These are phyloP conservation scores for Cephalopterus ornatus DNA, from an alignment of 2,113 vertebrate species.

Conservation along the genomic window DNA sequence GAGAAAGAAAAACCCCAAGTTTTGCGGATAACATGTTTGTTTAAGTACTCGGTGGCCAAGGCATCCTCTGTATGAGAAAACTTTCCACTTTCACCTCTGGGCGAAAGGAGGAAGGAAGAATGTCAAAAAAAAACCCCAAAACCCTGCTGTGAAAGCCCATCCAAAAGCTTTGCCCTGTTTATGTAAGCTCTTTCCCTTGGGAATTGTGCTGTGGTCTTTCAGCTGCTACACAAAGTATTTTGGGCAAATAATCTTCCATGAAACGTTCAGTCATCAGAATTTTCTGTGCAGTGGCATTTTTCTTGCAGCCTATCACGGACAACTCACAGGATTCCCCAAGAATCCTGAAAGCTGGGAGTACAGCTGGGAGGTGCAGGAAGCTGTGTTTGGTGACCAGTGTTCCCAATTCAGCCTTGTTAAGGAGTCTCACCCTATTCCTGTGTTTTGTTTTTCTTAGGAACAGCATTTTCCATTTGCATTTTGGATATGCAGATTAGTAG, in stretches of 20 bases:
- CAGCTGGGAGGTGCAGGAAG: not conserved
- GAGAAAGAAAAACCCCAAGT: rapidly evolving
- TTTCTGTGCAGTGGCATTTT: not conserved
- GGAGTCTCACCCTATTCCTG: not conserved
- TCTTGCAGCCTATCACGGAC: rapidly evolving
- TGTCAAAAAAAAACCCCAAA: not conserved
- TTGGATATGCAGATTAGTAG: not conserved
- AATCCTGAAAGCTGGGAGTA: not conserved
- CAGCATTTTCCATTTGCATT: rapidly evolving
- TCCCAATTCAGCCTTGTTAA: not conserved
- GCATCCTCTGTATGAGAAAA: not conserved
- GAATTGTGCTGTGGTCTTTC: not conserved
- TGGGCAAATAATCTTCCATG: not conserved
- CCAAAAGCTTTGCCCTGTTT: not conserved
- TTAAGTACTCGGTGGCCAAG: not conserved
- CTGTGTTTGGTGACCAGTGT: rapidly evolving
- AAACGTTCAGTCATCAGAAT: not conserved
- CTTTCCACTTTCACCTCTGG: conserved; percentile 11
- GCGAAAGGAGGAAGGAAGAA: not conserved
- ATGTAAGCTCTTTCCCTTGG: not conserved
- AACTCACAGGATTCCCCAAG: not conserved
- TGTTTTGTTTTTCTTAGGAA: rapidly evolving
- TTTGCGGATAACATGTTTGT: not conserved
- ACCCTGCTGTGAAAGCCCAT: not conserved
- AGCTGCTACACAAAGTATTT: not conserved